Percentiles rank a stretch among this genome's conserved stretches.
Conservation (phyloP, 2,797 vertebrate genomes). For the Centroberyx gerrardi region DNA sequence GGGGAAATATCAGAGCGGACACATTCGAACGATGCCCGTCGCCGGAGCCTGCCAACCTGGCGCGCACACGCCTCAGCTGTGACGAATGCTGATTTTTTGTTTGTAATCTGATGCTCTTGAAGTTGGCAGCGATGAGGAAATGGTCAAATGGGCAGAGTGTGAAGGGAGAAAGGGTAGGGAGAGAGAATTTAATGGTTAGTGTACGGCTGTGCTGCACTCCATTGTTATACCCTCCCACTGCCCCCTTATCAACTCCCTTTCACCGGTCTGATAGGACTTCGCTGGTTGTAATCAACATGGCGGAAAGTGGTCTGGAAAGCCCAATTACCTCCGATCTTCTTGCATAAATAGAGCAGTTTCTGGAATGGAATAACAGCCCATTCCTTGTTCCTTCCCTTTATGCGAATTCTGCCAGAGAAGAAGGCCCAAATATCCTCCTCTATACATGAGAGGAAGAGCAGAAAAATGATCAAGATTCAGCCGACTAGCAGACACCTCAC, state of each 20-base stretch:
- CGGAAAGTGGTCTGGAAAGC: slow-evolving; percentile 15
- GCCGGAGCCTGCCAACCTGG: slow-evolving; percentile 72
- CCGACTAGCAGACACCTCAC: not conserved
- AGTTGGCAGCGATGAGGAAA: slow-evolving; percentile 73
- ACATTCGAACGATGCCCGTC: slow-evolving; percentile 75
- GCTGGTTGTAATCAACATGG: slow-evolving; percentile 57
- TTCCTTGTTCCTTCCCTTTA: slow-evolving; percentile 13
- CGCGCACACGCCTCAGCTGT: slow-evolving; percentile 64
- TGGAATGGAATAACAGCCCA: slow-evolving; percentile 24
- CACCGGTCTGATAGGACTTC: slow-evolving; percentile 54
- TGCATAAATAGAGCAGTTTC: slow-evolving; percentile 49
- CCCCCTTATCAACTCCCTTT: slow-evolving; percentile 45
- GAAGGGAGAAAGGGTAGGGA: slow-evolving; percentile 25
- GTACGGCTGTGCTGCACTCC: slow-evolving; percentile 30
- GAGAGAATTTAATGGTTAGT: slow-evolving; percentile 50
- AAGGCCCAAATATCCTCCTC: slow-evolving; percentile 18
- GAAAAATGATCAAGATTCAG: slow-evolving; percentile 1
- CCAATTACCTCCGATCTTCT: slow-evolving; percentile 10
- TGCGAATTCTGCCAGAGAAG: slow-evolving; percentile 12
- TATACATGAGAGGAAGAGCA: not conserved
- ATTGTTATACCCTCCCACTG: slow-evolving; percentile 41
- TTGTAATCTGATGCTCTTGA: slow-evolving; percentile 79
- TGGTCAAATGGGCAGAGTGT: slow-evolving; percentile 60
- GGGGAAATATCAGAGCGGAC: slow-evolving; percentile 87
- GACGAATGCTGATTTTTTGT: slow-evolving; percentile 68